Percentiles rank a stretch among this genome's conserved stretches.
Conservation (phyloP, 2,797 vertebrate genomes). For the Hydrolagus colliei region DNA sequence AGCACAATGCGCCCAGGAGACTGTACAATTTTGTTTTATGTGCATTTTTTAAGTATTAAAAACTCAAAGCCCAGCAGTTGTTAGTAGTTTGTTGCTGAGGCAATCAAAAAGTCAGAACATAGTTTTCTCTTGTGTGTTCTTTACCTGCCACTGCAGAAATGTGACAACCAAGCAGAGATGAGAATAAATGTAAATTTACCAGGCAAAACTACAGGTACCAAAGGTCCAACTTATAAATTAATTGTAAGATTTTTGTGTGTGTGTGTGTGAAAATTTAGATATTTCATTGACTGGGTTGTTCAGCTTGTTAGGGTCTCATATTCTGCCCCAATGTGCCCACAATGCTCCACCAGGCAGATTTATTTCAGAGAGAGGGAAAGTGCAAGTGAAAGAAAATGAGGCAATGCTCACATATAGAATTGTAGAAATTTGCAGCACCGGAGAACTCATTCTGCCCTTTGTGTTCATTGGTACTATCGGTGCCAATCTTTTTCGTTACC, state of each 20-base stretch:
- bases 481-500: too few relatives aligned
- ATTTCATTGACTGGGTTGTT: not conserved
- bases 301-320: too few relatives aligned
- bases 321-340: too few relatives aligned
- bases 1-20: not conserved
- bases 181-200: not conserved
- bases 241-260: not conserved
- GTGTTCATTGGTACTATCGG: too few relatives aligned
- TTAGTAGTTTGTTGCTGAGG: not conserved
- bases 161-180: slow-evolving; percentile 5
- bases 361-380: not conserved
- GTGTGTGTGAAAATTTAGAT: not conserved
- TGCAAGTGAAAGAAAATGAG: not conserved
- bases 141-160: not conserved
- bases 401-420: not conserved
- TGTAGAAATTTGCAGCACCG: not conserved
- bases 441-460: too few relatives aligned
- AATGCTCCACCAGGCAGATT: not conserved
- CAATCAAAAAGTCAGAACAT: slow-evolving; percentile 7
- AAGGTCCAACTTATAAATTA: not conserved
- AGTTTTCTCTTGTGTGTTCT: slow-evolving; percentile 13
- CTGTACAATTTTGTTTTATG: not conserved
- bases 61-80: not conserved
- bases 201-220: too few relatives aligned
- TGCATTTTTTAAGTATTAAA: not conserved